A percentile compares a stretch with the other conserved stretches of the same genome.
phyloP scores from a whole-genome alignment of 2,113 vertebrate genomes.

The Pithys albifrons region DNA sequence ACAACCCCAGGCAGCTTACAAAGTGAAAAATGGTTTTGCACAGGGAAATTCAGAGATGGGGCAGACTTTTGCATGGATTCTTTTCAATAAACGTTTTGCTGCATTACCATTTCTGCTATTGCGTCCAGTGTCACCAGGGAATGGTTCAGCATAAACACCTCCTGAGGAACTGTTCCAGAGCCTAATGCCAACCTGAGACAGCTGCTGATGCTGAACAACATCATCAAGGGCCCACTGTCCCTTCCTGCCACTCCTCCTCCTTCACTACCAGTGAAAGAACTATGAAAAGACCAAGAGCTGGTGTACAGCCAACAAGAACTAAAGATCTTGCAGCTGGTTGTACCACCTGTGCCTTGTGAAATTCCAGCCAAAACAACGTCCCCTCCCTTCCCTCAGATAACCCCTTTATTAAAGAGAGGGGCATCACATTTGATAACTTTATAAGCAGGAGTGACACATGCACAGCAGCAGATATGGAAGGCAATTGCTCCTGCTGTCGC shows the following conservation, averaged over 20 bases:
- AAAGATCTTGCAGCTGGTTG: constrained; percentile 85
- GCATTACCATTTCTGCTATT: constrained; percentile 25
- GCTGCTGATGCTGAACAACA: constrained; percentile 78
- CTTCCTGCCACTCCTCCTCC: constrained; percentile 81
- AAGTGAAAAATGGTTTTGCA: not conserved
- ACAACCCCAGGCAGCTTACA: not conserved
- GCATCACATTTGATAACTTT: constrained; percentile 69
- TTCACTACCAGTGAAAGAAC: constrained; percentile 76
- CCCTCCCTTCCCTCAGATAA: constrained; percentile 74
- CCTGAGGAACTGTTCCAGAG: constrained; percentile 71
- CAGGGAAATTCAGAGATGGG: not conserved
- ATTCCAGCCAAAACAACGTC: constrained; percentile 83
- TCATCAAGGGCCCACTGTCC: constrained; percentile 79
- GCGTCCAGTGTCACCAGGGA: constrained; percentile 57
- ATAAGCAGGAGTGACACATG: not conserved
- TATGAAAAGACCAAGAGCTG: constrained; percentile 83
- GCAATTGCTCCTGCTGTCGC: not conserved
- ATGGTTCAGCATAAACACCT: constrained; percentile 68
- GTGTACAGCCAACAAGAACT: constrained; percentile 82
- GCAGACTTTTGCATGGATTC: constrained; percentile 2
- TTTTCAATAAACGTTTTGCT: constrained; percentile 11
- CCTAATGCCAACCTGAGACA: constrained; percentile 82
- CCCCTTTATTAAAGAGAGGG: constrained; percentile 63
- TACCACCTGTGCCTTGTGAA: constrained; percentile 85
- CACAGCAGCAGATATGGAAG: not conserved